Evolutionary conservation across 2,888 invertebrate genomes (phyloP).

Genomic region (Pristionchus fissidentatus): DNA sequence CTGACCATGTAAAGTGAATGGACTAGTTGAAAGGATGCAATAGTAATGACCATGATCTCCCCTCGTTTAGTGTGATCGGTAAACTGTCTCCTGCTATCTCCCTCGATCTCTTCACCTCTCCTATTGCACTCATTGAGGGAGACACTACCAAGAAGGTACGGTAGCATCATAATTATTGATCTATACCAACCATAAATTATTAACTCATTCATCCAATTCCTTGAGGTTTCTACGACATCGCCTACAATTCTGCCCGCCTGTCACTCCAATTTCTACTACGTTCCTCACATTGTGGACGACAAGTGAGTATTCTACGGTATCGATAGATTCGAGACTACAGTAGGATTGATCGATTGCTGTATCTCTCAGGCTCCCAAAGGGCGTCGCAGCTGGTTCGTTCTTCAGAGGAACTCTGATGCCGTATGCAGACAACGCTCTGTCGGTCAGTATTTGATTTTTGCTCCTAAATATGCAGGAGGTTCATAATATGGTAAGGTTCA

Average conservation of each 20-base stretch:
- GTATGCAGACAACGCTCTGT: slow-evolving; percentile 77
- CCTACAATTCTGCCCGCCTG: slow-evolving; percentile 6
- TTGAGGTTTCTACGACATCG: not conserved
- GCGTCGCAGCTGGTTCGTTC: slow-evolving; percentile 81
- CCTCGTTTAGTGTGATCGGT: slow-evolving; percentile 40
- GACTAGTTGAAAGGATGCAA: not conserved
- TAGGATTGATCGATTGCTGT: not conserved
- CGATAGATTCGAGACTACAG: too few species aligned
- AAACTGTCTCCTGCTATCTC: slow-evolving; percentile 7
- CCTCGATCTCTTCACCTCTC: slow-evolving; percentile 43
- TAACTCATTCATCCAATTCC: not conserved
- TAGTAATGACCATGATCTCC: too few species aligned
- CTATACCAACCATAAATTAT: too few species aligned
- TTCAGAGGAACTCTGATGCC: slow-evolving; percentile 86
- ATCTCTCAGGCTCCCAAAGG: slow-evolving; percentile 76
- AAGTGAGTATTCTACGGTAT: slow-evolving; percentile 82
- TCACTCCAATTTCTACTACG: slow-evolving; percentile 80
- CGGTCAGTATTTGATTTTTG: slow-evolving; percentile 3
- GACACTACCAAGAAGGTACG: slow-evolving; percentile 33
- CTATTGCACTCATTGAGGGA: slow-evolving; percentile 13
- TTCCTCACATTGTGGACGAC: slow-evolving; percentile 86
- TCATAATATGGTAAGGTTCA: not conserved
- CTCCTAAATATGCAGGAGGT: too few species aligned
- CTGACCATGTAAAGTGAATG: too few species aligned
- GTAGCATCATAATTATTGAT: too few species aligned